These are phyloP conservation scores for Oscheius sp. DNA, from an alignment of 2,888 invertebrate species.

Conservation along the genomic window DNA sequence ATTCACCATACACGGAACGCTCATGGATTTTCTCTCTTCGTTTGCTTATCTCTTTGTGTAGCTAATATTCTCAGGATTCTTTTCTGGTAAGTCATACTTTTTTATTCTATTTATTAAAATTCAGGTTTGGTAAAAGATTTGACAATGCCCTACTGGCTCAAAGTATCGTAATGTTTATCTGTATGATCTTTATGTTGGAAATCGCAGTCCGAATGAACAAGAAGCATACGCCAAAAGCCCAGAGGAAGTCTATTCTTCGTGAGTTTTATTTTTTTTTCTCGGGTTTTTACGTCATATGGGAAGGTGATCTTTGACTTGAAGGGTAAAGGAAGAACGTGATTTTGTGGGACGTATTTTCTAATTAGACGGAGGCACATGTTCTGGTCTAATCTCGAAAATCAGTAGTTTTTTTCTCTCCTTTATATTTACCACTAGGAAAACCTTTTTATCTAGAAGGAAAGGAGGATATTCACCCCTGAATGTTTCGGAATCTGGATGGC, in stretches of 20 bases:
- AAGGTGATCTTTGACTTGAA: neutral
- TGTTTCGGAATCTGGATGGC: neutral
- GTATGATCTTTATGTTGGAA: conserved; percentile 83
- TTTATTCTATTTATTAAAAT: conserved; percentile 65
- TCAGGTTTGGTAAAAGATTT: conserved; percentile 96
- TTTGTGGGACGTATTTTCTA: neutral
- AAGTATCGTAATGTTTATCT: conserved; percentile 94
- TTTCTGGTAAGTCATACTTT: conserved; percentile 84
- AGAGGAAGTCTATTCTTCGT: conserved; percentile 65
- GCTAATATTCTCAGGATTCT: conserved; percentile 95
- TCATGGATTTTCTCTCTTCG: conserved; percentile 95
- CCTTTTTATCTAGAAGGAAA: too few species aligned
- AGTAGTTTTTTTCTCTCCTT: neutral
- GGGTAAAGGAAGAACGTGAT: neutral
- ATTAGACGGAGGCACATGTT: neutral
- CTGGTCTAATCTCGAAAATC: neutral
- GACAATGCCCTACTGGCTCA: conserved; percentile 92
- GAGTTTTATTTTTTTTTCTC: conserved; percentile 41
- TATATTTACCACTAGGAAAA: neutral
- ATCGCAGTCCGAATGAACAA: conserved; percentile 68
- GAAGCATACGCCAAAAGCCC: conserved; percentile 59
- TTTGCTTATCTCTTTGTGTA: conserved; percentile 90
- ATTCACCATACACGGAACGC: conserved; percentile 85
- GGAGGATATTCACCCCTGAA: neutral
- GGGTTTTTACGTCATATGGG: neutral